Base-by-base conservation (phyloP, 2,888 invertebrate genomes). In the Ectemnius continuus region DNA sequence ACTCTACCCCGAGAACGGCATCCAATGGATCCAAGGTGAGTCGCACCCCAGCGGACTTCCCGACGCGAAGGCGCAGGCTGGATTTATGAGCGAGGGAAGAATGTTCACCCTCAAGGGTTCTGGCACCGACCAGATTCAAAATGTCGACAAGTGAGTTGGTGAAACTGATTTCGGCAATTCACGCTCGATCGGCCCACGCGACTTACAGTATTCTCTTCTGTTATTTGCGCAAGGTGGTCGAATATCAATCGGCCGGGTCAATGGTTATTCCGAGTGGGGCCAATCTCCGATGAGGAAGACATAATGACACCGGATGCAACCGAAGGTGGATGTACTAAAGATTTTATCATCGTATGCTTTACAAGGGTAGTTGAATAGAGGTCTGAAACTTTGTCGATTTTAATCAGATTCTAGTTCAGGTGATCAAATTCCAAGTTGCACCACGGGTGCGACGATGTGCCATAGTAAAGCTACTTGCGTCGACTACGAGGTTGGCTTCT, bases 41-140 rank as follows among this genome's bases (percentile, higher is more conserved):
- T 93, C 94, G 0, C 95, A 95, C 82, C 93, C 94, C n/a, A 93
- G 94, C n/a, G 95, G 94, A 28, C 89, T 96, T 61, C 96, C 96
- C 0, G 98, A 98, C 87, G 97, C 97, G 0, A 95, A 97, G 84
- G 98, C 97, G 0, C 99, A 99, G 91, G 97, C 96, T 65, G 99
- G 98, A 2, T 96, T 99, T 84, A 94, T 97, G 78, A 96, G 96
- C 76, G 97, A 97, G 88, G 96, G 96, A 56, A 93, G 95, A 71
- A 92, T 94, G 68, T 94, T 94, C 85, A 93, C 94, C 2, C 92
- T 99, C 20, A 94, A 95, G 73, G 97, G 97, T 67, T 98, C 98
- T 14, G 99, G 98, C 58, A 97, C 96, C n/a, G 97, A 97, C 89
- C 96, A 96, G 91, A 95, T 97, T 79, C 92, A 94, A 83, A 95